These are phyloP conservation scores for Mormyrus iriodes DNA, from an alignment of 2,113 vertebrate genomes.

Conservation along the genomic window DNA sequence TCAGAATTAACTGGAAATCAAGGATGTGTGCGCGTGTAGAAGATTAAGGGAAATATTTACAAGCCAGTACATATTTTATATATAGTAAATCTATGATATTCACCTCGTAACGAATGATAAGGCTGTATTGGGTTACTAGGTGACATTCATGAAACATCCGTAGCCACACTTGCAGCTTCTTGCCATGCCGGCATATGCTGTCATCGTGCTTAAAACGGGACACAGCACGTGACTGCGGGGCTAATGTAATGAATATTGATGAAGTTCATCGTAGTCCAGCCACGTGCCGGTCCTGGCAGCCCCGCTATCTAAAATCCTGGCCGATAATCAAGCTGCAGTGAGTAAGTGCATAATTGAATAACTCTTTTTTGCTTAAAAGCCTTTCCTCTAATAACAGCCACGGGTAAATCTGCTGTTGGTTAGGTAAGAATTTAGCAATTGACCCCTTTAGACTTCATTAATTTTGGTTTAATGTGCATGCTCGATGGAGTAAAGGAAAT, in stretches of 20 bases:
- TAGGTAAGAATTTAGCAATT: background rate
- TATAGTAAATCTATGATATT: background rate
- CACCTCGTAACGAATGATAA: background rate
- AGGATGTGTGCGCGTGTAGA: background rate
- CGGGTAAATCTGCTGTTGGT: background rate
- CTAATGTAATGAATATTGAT: background rate
- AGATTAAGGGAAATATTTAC: background rate
- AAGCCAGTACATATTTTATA: background rate
- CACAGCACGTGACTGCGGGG: background rate
- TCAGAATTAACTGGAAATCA: background rate
- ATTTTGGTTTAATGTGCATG: background rate
- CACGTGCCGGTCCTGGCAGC: background rate
- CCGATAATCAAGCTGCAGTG: background rate
- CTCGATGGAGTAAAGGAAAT: background rate
- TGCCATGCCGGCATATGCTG: background rate
- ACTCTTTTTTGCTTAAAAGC: background rate
- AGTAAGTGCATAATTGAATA: background rate
- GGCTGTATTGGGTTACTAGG: background rate
- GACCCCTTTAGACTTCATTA: background rate
- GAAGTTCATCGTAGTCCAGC: background rate
- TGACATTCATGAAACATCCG: background rate
- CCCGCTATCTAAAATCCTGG: background rate
- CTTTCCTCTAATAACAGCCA: background rate
- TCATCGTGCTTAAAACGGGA: background rate
- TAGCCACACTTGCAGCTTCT: background rate